Evolutionary conservation across 2,797 vertebrate species (phyloP).

Genomic region (Aulostomus chinensis): DNA sequence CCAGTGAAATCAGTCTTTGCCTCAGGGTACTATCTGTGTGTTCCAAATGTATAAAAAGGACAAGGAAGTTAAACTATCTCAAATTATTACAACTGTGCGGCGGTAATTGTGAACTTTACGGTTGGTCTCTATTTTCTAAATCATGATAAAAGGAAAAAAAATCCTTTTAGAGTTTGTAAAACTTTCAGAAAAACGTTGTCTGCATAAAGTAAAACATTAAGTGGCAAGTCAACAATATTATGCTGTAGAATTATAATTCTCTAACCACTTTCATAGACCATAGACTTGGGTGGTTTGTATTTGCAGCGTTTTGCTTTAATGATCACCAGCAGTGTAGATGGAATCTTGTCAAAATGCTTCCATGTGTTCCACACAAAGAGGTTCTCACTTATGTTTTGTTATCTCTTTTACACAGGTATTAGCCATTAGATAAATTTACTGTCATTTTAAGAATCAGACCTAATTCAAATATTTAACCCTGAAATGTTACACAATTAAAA

Average conservation of each 20-base stretch:
- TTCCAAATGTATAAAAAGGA: slow-evolving; percentile 40
- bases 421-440: background rate
- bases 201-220: slow-evolving; percentile 7
- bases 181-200: too few relatives aligned
- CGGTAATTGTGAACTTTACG: slow-evolving; percentile 2
- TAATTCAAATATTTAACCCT: background rate
- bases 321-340: slow-evolving; percentile 22
- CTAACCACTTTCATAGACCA: too few relatives aligned
- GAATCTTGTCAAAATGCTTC: slow-evolving; percentile 38
- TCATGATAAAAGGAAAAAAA: too few relatives aligned
- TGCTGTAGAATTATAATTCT: too few relatives aligned
- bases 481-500: background rate
- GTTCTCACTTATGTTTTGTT: slow-evolving; percentile 7
- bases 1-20: slow-evolving; percentile 49
- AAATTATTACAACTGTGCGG: slow-evolving; percentile 13
- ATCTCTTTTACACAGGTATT: background rate
- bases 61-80: slow-evolving; percentile 10
- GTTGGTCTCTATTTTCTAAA: background rate
- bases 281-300: slow-evolving; percentile 31
- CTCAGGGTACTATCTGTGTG: slow-evolving; percentile 34
- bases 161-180: too few relatives aligned
- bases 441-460: background rate
- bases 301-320: slow-evolving; percentile 29
- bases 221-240: too few relatives aligned
- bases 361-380: slow-evolving; percentile 7